Evolutionary conservation across 2,888 invertebrate genomes (phyloP), one percentile per base, ranked within the genome.

Genomic region (Tyria jacobaeae): DNA sequence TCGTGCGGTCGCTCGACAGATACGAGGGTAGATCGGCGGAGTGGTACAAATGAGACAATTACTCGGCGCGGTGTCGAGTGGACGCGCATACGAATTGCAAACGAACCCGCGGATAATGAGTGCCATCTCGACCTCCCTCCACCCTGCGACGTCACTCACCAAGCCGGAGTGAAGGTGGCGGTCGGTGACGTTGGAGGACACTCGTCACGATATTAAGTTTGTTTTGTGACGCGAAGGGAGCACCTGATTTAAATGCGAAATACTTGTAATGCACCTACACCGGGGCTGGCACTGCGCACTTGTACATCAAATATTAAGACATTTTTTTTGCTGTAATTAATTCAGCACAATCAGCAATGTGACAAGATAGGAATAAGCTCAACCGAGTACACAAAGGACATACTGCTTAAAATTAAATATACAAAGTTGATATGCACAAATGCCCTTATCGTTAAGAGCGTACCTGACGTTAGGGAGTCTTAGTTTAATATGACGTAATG

Each of bases 241-340:
- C 62, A 57, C 58, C 73, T 80, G 71, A 86, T 87, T 84, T 81
- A 83, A 88, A 86, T 86, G 78, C 80, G 80, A 81, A 81, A 81
- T 73, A 75, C 66, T 61, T 63, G 73, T 71, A 66, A 68, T 70
- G 67, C 72, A 66, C 56, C 56, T 35, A 9, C 35, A n/a, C 35
- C 47, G 68, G 65, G 60, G 65, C 10, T 64, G 57, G 1, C 14
- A 39, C 37, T 51, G 15, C 12, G 17, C 35, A 14, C 2, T n/a
- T 25, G 17, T 41, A 17, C 17, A 41, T 10, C 3, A 17, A 7
- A 9, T 17, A 17, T n/a, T n/a, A n/a, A n/a, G n/a, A n/a, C n/a
- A n/a, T n/a, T n/a, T n/a, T n/a, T n/a, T n/a, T n/a, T n/a, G n/a
- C n/a, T n/a, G n/a, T n/a, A n/a, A n/a, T n/a, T n/a, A n/a, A n/a